Percentiles rank a stretch among this genome's conserved stretches.
These are phyloP conservation scores for Calliphora vicina DNA, from an alignment of 1,140 invertebrate genomes.

Conservation along the genomic window DNA sequence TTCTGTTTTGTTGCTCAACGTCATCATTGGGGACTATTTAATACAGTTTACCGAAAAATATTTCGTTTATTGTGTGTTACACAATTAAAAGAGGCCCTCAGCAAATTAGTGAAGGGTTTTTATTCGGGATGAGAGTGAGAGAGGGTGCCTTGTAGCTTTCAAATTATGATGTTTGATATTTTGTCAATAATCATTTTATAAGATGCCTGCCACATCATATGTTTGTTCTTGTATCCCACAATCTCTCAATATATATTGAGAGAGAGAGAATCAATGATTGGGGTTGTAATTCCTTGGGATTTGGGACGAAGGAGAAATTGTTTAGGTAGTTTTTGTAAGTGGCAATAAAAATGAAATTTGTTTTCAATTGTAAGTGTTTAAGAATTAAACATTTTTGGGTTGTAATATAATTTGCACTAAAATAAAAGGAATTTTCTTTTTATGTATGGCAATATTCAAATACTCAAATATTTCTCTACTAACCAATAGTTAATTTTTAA, in stretches of 20 bases:
- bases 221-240: neutral
- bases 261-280: too few species aligned
- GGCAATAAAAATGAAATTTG: too few species aligned
- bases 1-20: neutral
- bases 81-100: neutral
- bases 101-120: neutral
- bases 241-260: neutral
- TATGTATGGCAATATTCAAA: too few species aligned
- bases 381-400: too few species aligned
- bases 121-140: neutral
- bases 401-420: too few species aligned
- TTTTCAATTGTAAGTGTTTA: too few species aligned
- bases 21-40: neutral
- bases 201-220: neutral
- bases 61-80: neutral
- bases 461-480: too few species aligned
- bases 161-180: conserved; percentile 33
- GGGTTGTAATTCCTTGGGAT: too few species aligned
- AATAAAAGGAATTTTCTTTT: too few species aligned
- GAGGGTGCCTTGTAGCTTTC: neutral
- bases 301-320: too few species aligned
- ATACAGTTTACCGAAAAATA: neutral
- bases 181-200: conserved; percentile 9
- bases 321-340: too few species aligned
- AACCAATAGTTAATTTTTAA: too few species aligned